phyloP scores from a whole-genome alignment of 1,140 invertebrate genomes.

The Sinella curviseta region DNA sequence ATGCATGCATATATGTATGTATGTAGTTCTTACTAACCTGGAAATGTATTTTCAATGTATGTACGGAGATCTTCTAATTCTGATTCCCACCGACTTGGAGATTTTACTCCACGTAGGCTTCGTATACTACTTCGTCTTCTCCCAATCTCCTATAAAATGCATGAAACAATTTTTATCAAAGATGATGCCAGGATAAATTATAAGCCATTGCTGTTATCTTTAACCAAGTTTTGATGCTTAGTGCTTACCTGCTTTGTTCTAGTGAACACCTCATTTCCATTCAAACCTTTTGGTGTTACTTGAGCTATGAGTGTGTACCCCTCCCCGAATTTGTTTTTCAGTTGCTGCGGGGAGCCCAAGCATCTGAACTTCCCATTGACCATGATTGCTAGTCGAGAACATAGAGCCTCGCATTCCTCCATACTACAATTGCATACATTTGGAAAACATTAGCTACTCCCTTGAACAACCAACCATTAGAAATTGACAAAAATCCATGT shows the following conservation, averaged over 20 bases:
- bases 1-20: conserved; percentile 27
- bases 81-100: conserved; percentile 45
- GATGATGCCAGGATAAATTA: too few relatives aligned
- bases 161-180: neutral
- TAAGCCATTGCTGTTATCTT: too few relatives aligned
- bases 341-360: conserved; percentile 59
- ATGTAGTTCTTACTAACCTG: conserved; percentile 27
- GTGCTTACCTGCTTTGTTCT: conserved; percentile 43
- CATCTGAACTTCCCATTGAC: conserved; percentile 56
- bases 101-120: conserved; percentile 38
- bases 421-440: too few relatives aligned
- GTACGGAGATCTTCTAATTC: conserved; percentile 46
- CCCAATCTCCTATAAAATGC: conserved; percentile 41
- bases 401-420: conserved; percentile 62
- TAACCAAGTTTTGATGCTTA: neutral
- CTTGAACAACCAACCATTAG: conserved; percentile 28
- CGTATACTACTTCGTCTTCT: conserved; percentile 44
- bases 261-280: conserved; percentile 40
- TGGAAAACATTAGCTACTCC: too few relatives aligned
- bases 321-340: conserved; percentile 64
- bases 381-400: conserved; percentile 60
- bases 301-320: conserved; percentile 59
- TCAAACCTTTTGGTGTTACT: conserved; percentile 40
- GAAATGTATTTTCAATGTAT: conserved; percentile 46
- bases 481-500: too few relatives aligned